Evolutionary conservation across 2,888 invertebrate species (phyloP), one percentile per base, ranked within the genome.

Genomic region (Griposia aprilina): DNA sequence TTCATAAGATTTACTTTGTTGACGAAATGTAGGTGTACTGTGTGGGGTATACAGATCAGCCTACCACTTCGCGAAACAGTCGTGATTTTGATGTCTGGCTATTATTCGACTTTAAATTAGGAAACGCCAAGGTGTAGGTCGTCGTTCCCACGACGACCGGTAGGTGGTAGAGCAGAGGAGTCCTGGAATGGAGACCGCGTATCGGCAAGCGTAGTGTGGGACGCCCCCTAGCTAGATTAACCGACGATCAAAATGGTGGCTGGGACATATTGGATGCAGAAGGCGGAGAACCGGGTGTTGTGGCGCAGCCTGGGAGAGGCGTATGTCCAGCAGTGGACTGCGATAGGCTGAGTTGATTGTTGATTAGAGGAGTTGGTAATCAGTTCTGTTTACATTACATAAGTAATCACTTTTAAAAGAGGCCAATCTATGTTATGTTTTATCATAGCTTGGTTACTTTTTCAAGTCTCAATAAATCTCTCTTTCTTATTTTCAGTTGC

Each of bases 401-500:
- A 59, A 1, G n/a, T 41, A 48, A 69, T 69, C 15, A 41, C n/a
- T 20, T 36, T 36, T 41, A 15, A n/a, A 41, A 73, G 70, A n/a
- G 50, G 17, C 5, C 26, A 70, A 68, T 68, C 15, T 52, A 30
- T n/a, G n/a, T n/a, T 50, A 3, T 36, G 13, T 67, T 26, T 45
- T 11, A 6, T 26, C 11, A 5, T 15, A 20, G 72, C 7, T 73
- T n/a, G 26, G n/a, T 50, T 50, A 36, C 20, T 36, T 60, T 11
- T 45, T 23, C 26, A 60, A 17, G 13, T n/a, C 8, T 17, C 15
- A 30, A 62, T 62, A 30, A 30, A 63, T 26, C 13, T 11, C 2
- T 23, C 52, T 26, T 68, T 41, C 15, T 63, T 57, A 30, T 75
- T 89, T 89, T 60, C 86, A 89, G 89, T 48, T 87, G 36, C 78